Evolutionary conservation across 2,888 invertebrate species (phyloP).

Genomic region (Thereva nobilitata): DNA sequence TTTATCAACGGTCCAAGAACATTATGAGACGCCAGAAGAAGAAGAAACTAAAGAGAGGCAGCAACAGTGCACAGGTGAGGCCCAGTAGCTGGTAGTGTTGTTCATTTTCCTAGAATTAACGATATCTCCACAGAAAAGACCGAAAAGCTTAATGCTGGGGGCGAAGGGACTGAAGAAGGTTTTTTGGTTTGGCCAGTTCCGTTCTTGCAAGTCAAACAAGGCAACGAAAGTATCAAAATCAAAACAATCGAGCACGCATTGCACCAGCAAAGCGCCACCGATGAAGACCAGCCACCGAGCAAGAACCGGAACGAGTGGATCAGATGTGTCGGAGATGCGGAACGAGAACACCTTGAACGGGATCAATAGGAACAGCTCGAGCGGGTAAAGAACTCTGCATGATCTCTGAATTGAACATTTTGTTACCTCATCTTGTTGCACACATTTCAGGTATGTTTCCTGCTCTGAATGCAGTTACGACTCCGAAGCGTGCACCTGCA

Average conservation of each 20-base stretch:
- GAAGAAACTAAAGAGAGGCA: constrained; percentile 64
- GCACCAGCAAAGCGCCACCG: constrained; percentile 39
- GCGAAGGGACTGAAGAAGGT: constrained; percentile 67
- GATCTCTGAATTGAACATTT: neutral
- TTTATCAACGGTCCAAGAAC: constrained; percentile 85
- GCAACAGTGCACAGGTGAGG: constrained; percentile 60
- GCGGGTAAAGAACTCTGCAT: constrained; percentile 57
- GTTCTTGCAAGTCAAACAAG: constrained; percentile 49
- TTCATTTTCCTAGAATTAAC: constrained; percentile 13
- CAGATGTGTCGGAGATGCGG: constrained; percentile 66
- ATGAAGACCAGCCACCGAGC: constrained; percentile 60
- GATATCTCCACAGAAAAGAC: constrained; percentile 59
- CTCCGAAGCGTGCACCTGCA: constrained; percentile 79
- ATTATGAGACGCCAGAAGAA: constrained; percentile 86
- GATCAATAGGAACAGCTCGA: constrained; percentile 67
- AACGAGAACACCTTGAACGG: constrained; percentile 64
- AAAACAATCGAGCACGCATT: constrained; percentile 42
- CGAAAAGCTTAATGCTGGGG: constrained; percentile 65
- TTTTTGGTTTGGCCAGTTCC: constrained; percentile 62
- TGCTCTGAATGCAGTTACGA: constrained; percentile 87
- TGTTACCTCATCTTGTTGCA: neutral
- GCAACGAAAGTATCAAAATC: constrained; percentile 42
- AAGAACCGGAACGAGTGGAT: constrained; percentile 66
- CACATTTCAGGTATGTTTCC: constrained; percentile 67
- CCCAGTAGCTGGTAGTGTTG: constrained; percentile 21